These are phyloP conservation scores for Micromesistius poutassou DNA, from an alignment of 2,797 vertebrate genomes.

Conservation along the genomic window DNA sequence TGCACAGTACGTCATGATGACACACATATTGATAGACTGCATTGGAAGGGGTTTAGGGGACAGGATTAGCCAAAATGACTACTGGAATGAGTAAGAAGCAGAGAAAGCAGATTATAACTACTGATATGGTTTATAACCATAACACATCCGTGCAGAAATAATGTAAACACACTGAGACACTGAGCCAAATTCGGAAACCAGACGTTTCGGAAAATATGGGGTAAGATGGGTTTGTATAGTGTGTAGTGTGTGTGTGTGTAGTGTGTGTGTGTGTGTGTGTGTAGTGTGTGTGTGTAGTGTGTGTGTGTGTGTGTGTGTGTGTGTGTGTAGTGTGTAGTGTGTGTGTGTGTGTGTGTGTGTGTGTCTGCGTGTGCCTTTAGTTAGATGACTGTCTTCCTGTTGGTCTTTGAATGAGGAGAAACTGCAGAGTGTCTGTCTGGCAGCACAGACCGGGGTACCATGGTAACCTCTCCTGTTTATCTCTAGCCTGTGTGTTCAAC, in stretches of 20 bases:
- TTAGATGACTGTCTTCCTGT: conserved; percentile 45
- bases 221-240: neutral
- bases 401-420: conserved; percentile 39
- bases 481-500: conserved; percentile 19
- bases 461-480: conserved; percentile 57
- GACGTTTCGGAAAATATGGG: neutral
- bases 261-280: conserved; percentile 3
- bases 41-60: neutral
- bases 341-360: neutral
- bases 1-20: neutral
- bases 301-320: conserved; percentile 1
- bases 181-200: neutral
- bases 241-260: neutral
- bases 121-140: neutral
- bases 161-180: neutral
- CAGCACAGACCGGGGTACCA: conserved; percentile 48
- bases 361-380: conserved; percentile 15
- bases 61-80: neutral
- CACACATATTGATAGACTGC: neutral
- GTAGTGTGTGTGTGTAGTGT: conserved; percentile 11
- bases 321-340: neutral
- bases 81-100: neutral
- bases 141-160: neutral
- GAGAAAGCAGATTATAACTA: neutral
- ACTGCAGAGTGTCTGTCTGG: conserved; percentile 35